Percentiles rank a stretch among this genome's conserved stretches.
Evolutionary conservation across 2,888 invertebrate genomes (phyloP).

Genomic region (Drosophila macrospina): DNA sequence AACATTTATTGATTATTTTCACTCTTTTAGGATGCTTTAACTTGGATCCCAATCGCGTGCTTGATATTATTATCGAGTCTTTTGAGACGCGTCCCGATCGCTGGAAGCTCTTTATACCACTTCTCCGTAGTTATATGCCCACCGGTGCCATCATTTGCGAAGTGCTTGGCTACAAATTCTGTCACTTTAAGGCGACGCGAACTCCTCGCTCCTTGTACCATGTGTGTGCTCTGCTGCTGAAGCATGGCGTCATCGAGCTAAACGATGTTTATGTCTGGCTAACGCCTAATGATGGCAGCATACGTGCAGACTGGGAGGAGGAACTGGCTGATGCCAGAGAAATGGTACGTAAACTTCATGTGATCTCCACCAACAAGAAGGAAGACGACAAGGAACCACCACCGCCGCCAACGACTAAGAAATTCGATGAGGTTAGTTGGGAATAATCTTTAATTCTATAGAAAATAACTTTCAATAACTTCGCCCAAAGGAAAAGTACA

Average conservation of each 20-base stretch:
- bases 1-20: not conserved
- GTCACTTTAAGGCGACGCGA: slow-evolving; percentile 87
- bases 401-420: slow-evolving; percentile 89
- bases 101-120: slow-evolving; percentile 93
- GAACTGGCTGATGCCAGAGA: slow-evolving; percentile 93
- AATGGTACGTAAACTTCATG: slow-evolving; percentile 93
- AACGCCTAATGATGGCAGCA: slow-evolving; percentile 93
- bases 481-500: slow-evolving; percentile 78
- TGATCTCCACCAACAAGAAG: slow-evolving; percentile 91
- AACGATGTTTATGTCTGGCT: slow-evolving; percentile 97
- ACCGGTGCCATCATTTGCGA: slow-evolving; percentile 95
- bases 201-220: slow-evolving; percentile 95
- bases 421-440: slow-evolving; percentile 87
- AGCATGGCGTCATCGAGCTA: slow-evolving; percentile 93
- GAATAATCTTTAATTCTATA: slow-evolving; percentile 21
- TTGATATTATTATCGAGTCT: slow-evolving; percentile 98
- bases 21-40: slow-evolving; percentile 95
- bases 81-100: slow-evolving; percentile 95
- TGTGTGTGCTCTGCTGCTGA: slow-evolving; percentile 95
- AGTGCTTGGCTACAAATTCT: slow-evolving; percentile 97
- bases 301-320: slow-evolving; percentile 92
- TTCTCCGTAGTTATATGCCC: slow-evolving; percentile 94
- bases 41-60: slow-evolving; percentile 98
- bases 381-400: slow-evolving; percentile 89
- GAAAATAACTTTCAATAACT: not conserved